phyloP scores from a whole-genome alignment of 1,140 invertebrate species.

The Frieseomelitta varia region DNA sequence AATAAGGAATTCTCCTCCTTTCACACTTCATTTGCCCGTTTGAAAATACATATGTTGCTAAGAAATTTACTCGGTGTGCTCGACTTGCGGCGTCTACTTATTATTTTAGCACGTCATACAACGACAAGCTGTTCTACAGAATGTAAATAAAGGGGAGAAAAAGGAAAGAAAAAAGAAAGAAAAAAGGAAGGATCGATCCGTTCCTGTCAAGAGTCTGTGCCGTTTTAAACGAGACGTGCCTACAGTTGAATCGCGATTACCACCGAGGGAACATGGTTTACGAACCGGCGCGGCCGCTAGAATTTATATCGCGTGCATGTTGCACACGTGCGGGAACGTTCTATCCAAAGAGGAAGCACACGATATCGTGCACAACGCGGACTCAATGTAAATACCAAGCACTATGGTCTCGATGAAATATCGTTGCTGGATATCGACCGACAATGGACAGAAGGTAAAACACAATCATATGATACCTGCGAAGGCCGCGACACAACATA shows the following conservation, averaged over 20 bases:
- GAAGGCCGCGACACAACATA: too few species aligned
- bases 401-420: background rate
- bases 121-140: background rate
- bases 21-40: background rate
- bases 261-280: conserved; percentile 41
- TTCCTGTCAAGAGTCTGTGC: background rate
- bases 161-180: background rate
- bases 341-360: conserved; percentile 13
- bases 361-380: conserved; percentile 1
- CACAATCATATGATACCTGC: background rate
- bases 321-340: conserved; percentile 35
- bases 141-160: background rate
- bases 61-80: background rate
- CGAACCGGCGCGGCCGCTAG: conserved; percentile 29
- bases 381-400: background rate
- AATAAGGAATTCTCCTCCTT: background rate
- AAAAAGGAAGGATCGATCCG: background rate
- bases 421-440: conserved; percentile 10
- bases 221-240: conserved; percentile 1
- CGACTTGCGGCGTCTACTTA: background rate
- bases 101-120: too few species aligned
- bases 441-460: conserved; percentile 1
- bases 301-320: conserved; percentile 54
- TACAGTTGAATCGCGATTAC: background rate
- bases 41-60: background rate